phyloP scores from a whole-genome alignment of 53 echinoderm and acorn worm genomes.

The Crossaster papposus region DNA sequence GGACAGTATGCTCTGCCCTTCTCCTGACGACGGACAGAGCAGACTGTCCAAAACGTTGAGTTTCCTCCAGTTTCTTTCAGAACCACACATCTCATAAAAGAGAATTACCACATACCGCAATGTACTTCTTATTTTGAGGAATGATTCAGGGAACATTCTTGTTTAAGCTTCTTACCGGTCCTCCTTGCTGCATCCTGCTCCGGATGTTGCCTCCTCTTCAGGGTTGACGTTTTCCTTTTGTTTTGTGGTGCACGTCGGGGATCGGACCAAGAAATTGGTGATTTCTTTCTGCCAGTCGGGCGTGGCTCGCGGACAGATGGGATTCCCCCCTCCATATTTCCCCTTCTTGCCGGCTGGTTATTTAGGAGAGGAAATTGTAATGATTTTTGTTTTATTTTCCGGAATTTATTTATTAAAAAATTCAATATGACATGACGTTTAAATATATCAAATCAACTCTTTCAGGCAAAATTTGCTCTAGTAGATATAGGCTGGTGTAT shows the following conservation, averaged over 20 bases:
- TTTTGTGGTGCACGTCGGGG: conserved; percentile 28
- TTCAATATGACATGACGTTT: neutral
- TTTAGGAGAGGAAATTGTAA: neutral
- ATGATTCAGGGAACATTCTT: no score
- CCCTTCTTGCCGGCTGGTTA: conserved; percentile 47
- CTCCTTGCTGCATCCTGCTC: conserved; percentile 61
- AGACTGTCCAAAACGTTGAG: no score
- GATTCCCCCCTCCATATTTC: conserved; percentile 76
- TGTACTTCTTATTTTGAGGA: no score
- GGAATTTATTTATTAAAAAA: neutral
- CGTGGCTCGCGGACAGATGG: conserved; percentile 66
- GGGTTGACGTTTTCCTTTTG: conserved; percentile 76
- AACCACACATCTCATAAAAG: no score
- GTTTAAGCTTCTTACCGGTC: conserved; percentile 29
- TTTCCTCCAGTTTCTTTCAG: no score
- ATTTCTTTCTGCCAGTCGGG: conserved; percentile 85
- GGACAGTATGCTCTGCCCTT: no score
- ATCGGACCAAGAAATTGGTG: conserved; percentile 69
- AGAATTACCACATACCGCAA: no score
- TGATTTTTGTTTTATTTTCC: neutral
- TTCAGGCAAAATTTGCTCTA: no score
- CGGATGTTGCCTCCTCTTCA: conserved; percentile 59
- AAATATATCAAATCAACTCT: no score
- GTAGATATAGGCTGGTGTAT: no score
- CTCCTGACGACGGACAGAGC: no score